Conservation (phyloP, 30 jellyfish, hydroid and myxozoan genomes). For the Rhopilema esculentum region DNA sequence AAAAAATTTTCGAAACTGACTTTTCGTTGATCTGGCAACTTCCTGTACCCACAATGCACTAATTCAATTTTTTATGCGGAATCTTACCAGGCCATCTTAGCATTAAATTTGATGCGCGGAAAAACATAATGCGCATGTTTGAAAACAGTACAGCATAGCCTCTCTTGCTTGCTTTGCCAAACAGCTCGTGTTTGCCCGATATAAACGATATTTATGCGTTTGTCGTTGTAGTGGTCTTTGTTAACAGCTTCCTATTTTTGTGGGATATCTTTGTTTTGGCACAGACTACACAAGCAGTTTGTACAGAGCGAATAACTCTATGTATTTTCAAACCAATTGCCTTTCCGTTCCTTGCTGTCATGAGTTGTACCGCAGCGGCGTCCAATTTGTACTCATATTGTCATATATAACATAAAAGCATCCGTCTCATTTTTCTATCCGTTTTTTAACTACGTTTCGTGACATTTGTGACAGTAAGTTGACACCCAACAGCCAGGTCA, state of each 20-base stretch:
- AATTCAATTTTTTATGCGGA: too few relatives aligned
- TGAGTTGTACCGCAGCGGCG: not conserved
- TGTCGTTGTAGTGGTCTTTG: not conserved
- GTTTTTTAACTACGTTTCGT: slow-evolving; percentile 2
- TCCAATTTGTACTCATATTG: not conserved
- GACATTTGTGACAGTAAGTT: slow-evolving; percentile 7
- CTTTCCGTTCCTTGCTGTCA: not conserved
- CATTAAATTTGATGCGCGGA: too few relatives aligned
- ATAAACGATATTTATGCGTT: not conserved
- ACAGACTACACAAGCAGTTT: not conserved
- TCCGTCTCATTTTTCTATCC: not conserved
- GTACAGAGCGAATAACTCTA: not conserved
- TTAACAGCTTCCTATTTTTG: not conserved
- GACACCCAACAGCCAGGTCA: slow-evolving; percentile 46
- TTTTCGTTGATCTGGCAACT: too few relatives aligned
- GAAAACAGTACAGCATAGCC: too few relatives aligned
- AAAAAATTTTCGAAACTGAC: too few relatives aligned
- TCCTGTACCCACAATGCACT: too few relatives aligned
- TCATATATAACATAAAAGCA: not conserved
- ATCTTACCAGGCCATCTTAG: too few relatives aligned
- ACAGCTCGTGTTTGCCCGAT: too few relatives aligned
- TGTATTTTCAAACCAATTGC: not conserved
- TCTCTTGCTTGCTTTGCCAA: too few relatives aligned
- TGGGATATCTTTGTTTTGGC: not conserved
- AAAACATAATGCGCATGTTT: too few relatives aligned